Conservation (phyloP, 2,888 invertebrate genomes). For the Lissonota sp. region DNA sequence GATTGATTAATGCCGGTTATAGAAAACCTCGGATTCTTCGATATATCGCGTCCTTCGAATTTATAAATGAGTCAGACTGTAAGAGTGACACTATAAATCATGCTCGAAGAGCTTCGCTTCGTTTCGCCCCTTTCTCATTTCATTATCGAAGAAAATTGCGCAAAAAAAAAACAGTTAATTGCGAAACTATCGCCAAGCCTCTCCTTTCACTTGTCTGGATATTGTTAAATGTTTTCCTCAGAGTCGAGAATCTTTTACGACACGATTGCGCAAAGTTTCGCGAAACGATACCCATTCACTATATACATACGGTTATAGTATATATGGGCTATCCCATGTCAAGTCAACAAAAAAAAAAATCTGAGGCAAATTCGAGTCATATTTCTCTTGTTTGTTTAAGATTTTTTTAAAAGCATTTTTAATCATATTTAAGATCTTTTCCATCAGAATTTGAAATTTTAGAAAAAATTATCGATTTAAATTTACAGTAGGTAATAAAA, state of each 20-base stretch:
- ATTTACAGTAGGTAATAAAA: too few relatives aligned
- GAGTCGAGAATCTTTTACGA: slow-evolving; percentile 17
- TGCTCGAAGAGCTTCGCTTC: not conserved
- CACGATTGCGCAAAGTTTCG: not conserved
- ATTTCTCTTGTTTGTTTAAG: too few relatives aligned
- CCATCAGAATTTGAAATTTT: too few relatives aligned
- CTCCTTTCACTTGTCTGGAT: slow-evolving; percentile 36
- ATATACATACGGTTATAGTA: not conserved
- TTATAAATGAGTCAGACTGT: slow-evolving; percentile 29
- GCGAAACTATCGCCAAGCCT: slow-evolving; percentile 7
- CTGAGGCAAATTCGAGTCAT: too few relatives aligned
- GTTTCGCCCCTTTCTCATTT: slow-evolving; percentile 17
- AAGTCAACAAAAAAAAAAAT: too few relatives aligned
- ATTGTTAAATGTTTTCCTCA: slow-evolving; percentile 17
- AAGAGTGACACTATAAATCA: not conserved
- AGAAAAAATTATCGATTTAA: too few relatives aligned
- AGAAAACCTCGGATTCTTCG: slow-evolving; percentile 18
- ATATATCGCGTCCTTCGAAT: slow-evolving; percentile 39
- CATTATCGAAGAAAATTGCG: slow-evolving; percentile 35
- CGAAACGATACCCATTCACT: not conserved
- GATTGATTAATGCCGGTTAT: slow-evolving; percentile 15
- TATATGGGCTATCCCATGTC: not conserved
- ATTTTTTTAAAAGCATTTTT: too few relatives aligned
- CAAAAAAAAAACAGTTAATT: slow-evolving; percentile 5
- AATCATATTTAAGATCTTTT: too few relatives aligned